These are phyloP conservation scores for Cyclargus thomasi DNA, from an alignment of 1,140 invertebrate genomes.

Conservation along the genomic window DNA sequence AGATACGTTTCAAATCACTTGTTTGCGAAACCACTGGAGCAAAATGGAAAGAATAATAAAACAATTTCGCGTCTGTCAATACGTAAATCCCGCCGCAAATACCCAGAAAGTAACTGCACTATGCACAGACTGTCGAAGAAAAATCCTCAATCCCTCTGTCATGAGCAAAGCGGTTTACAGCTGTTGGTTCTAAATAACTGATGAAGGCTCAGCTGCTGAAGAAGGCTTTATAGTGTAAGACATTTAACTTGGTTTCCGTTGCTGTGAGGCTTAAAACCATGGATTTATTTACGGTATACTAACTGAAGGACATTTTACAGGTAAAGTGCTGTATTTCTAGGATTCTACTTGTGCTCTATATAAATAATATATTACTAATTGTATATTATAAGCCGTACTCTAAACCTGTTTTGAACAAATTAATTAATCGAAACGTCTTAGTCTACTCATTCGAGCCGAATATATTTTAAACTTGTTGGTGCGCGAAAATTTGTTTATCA, in stretches of 20 bases:
- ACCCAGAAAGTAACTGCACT: slow-evolving; percentile 28
- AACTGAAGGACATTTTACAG: too few species aligned
- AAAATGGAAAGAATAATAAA: slow-evolving; percentile 22
- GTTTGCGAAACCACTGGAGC: slow-evolving; percentile 16
- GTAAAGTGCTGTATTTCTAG: too few species aligned
- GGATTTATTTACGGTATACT: too few species aligned
- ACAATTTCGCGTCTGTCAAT: slow-evolving; percentile 36
- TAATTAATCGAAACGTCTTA: too few species aligned
- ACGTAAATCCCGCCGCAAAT: slow-evolving; percentile 30
- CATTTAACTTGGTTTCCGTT: background rate
- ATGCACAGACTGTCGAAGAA: slow-evolving; percentile 29
- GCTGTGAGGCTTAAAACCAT: background rate
- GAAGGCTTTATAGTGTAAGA: background rate
- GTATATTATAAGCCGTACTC: too few species aligned
- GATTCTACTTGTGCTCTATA: too few species aligned
- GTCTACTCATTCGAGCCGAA: too few species aligned
- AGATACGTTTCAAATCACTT: slow-evolving; percentile 20
- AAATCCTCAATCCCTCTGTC: slow-evolving; percentile 31
- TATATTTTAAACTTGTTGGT: too few species aligned
- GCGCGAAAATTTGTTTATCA: too few species aligned
- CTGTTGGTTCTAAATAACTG: background rate
- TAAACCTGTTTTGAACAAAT: too few species aligned
- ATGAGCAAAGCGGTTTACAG: background rate
- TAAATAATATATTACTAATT: too few species aligned
- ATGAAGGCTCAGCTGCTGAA: background rate